Base-by-base conservation (phyloP, 2,888 invertebrate species). In the Cheilosia scutellata region DNA sequence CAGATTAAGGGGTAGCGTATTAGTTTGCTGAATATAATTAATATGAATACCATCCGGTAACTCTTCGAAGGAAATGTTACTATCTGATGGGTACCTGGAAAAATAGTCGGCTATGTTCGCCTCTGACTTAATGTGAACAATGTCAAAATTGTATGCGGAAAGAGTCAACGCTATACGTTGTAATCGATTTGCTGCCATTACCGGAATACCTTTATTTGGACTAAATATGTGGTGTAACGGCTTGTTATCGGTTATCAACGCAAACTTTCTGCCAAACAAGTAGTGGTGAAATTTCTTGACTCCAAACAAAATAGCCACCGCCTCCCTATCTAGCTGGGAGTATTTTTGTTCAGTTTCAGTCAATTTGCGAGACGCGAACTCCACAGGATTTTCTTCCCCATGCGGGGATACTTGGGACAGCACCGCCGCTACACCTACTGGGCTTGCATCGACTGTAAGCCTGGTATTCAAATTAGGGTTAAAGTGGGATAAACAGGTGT, bases 231-330 rank as follows among this genome's bases (percentile, higher is more conserved):
- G 77, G 0, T 87, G 66, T 37, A 89, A 60, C 0, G 93, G 91
- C 70, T 90, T 88, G 74, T 91, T 90, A 82, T 92, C 91, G 2
- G 92, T 92, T 11, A 89, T 57, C 13, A 92, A 87, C 0, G 88
- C 89, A 87, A 93, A 93, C 4, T 88, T 75, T 4, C 90, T 79
- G 4, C 92, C 92, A 87, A 88, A 90, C 4, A 92, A 40, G 83
- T 90, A 93, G 5, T 90, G 88, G 72, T 91, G 89, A 84, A 92
- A 93, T 82, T 90, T 89, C 53, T 89, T 88, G 3, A 92, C 89
- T 4, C 89, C 91, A 74, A 88, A 92, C n/a, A 91, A 77, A 11
- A 92, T 88, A 13, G 89, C 89, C 3, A 90, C 87, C 2, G 90
- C 91, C 87, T 89, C 89, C 13, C 83, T 86, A 57, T 89, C 88